Evolutionary conservation across 1,140 invertebrate species (phyloP), one percentile per base, ranked within the genome.

Genomic region (Latrodectus geometricus): DNA sequence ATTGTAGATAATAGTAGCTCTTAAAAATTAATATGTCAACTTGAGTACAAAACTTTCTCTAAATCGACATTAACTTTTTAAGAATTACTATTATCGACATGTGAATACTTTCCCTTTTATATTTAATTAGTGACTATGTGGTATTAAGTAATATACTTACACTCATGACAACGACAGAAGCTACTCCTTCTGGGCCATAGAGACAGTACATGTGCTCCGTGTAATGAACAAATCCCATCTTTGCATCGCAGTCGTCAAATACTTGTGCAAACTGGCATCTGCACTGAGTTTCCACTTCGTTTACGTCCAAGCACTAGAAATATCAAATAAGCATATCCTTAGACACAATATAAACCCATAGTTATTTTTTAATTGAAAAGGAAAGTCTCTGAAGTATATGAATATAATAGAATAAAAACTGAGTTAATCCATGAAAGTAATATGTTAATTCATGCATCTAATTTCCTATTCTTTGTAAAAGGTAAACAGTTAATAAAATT

Each of bases 201-300:
- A 88, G 85, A 88, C 92, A 92, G 88, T 91, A 92, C 12, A 91
- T 88, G 78, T 92, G 90, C 50, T 88, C 20, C 8, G 89, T 90
- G 88, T 92, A 92, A 85, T 91, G 89, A 35, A 92, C 89, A 73
- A 91, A 91, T 0, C 91, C 91, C 50, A 91, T 90, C 14, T 90
- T 90, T 14, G 90, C 88, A 48, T 90, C 74, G 89, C 92, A 92
- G 75, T 91, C 90, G 9, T 89, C 88, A 48, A 90, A 90, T 8
- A 88, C 87, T 17, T 88, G 89, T 9, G 91, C 90, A 89, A 92
- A 92, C 20, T 89, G 65, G 89, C 92, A 92, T 72, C 90, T 80
- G 54, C 89, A 88, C 8, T 85, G 88, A 15, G 80, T 75, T 66
- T 90, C 89, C 52, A 87, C 54, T 17, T 89, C 87, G 70, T 90